Conservation (phyloP, 2,797 vertebrate species). For the Hydrocynus forskahlii region DNA sequence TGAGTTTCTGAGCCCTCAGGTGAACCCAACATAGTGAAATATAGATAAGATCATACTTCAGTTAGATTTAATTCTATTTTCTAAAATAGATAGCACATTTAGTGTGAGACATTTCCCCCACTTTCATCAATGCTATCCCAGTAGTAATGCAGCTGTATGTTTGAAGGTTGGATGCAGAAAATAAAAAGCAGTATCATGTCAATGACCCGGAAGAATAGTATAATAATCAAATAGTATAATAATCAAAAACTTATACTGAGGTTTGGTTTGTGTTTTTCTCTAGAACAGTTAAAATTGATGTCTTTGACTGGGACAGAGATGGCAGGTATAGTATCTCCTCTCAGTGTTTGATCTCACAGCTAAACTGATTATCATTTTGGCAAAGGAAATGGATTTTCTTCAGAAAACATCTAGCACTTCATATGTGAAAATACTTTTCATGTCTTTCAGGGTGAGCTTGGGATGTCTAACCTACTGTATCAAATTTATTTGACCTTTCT, state of each 20-base stretch:
- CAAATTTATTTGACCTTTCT: not conserved
- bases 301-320: slow-evolving; percentile 96
- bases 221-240: not conserved
- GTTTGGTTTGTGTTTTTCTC: slow-evolving; percentile 54
- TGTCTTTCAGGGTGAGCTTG: not conserved
- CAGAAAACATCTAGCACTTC: not conserved
- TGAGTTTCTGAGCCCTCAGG: no score
- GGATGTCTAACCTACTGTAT: not conserved
- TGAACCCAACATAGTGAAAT: no score
- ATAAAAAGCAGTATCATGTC: no score
- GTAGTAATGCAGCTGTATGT: no score
- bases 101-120: no score
- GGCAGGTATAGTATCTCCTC: slow-evolving; percentile 84
- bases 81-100: no score
- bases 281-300: slow-evolving; percentile 96
- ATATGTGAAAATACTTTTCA: not conserved
- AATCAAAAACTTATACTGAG: no score
- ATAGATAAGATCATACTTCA: no score
- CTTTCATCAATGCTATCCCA: no score
- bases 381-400: no score
- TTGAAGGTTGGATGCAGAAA: no score
- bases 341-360: not conserved
- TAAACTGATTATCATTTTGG: not conserved
- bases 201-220: not conserved
- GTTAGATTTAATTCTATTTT: no score